Conservation (phyloP, 1,140 invertebrate genomes). For the Popillia japonica region DNA sequence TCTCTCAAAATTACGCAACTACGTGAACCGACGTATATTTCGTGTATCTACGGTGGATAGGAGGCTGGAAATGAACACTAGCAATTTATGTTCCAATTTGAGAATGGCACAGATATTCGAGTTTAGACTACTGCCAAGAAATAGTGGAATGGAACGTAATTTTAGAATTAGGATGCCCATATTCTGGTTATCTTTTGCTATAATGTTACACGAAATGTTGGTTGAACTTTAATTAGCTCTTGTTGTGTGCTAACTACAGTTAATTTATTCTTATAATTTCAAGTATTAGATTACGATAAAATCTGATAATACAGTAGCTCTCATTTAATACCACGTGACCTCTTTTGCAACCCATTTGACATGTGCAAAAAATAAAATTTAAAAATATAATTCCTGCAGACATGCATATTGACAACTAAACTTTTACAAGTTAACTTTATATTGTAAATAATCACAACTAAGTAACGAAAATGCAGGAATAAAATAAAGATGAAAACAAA, state of each 20-base stretch:
- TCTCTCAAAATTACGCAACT: conserved; percentile 1
- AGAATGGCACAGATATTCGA: neutral
- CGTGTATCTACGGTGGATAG: neutral
- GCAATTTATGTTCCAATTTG: conserved; percentile 5
- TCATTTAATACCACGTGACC: too few species aligned
- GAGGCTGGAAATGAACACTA: neutral
- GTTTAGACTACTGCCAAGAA: neutral
- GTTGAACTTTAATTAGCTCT: neutral
- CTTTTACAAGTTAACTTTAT: too few species aligned
- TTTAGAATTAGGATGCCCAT: neutral
- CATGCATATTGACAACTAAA: too few species aligned
- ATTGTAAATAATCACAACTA: too few species aligned
- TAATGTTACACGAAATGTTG: neutral
- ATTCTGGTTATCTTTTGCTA: neutral
- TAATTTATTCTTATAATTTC: neutral
- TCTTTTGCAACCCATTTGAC: too few species aligned
- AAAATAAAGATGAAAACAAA: too few species aligned
- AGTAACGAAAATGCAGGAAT: too few species aligned
- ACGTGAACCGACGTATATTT: neutral
- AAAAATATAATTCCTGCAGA: too few species aligned
- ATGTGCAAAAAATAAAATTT: too few species aligned
- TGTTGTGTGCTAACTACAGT: neutral
- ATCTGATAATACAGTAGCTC: too few species aligned
- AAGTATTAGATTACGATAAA: too few species aligned
- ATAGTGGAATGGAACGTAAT: neutral